Base-by-base conservation (phyloP, 2,888 invertebrate species). In the Stenoptilia bipunctidactyla region DNA sequence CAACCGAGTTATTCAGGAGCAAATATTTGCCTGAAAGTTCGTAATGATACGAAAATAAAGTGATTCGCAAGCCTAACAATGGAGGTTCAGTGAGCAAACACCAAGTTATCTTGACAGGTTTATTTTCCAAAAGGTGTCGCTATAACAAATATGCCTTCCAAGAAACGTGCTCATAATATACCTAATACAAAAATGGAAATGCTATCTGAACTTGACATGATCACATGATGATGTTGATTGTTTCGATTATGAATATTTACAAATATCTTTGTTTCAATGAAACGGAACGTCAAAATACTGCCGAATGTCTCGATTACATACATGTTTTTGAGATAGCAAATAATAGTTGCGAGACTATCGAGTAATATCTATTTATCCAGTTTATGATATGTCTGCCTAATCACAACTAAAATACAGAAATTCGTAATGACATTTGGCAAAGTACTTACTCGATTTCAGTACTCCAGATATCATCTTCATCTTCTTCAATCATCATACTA, bases 21-120 rank as follows among this genome's bases (percentile, higher is more conserved):
- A 39, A 40, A 40, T 39, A 40, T 41, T 39, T 39, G 37, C 20
- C 38, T n/a, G 39, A 27, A 37, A 40, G 49, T 52, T 49, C 49
- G 47, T 48, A 49, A 39, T 50, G 51, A 47, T 45, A 42, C 49
- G 51, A 49, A 52, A 55, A 56, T 53, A 57, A 55, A 58, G 53
- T 53, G 51, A 45, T 47, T 47, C 51, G 48, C 51, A 48, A 52
- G 45, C 51, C 52, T 49, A 58, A 72, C 67, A 72, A 71, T 59
- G 61, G 61, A 62, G 54, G 52, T n/a, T n/a, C n/a, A n/a, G n/a
- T 61, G 61, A 52, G 62, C 65, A 77, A 72, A 79, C 70, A 70
- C 49, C 55, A 52, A 46, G 48, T 74, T 80, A 80, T 82, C 80
- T 73, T 74, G 79, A 76, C 73, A 74, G 64, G 74, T 80, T 77